These are phyloP conservation scores for Pteronura brasiliensis DNA, from an alignment of 2,113 vertebrate species.

Conservation along the genomic window DNA sequence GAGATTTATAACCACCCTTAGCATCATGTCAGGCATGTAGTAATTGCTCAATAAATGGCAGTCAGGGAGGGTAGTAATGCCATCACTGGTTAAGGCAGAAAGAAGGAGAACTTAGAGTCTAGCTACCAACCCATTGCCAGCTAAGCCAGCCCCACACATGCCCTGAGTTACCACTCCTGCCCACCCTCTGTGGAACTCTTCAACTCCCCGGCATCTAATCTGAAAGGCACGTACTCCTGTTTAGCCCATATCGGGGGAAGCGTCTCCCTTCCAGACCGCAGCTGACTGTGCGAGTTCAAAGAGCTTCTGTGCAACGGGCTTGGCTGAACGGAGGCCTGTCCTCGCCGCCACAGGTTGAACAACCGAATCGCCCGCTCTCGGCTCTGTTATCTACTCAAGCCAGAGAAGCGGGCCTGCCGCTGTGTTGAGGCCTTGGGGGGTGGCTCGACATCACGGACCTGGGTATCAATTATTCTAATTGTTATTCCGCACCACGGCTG, in stretches of 20 bases:
- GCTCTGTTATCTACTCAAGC: constrained; percentile 41
- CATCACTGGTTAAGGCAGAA: neutral
- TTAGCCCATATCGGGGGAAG: neutral
- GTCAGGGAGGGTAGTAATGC: neutral
- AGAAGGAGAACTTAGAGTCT: neutral
- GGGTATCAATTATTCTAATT: constrained; percentile 78
- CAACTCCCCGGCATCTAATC: neutral
- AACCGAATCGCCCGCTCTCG: neutral
- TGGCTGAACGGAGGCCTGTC: neutral
- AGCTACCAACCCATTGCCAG: neutral
- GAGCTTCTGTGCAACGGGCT: neutral
- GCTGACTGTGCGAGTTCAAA: neutral
- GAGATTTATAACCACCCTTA: constrained; percentile 26
- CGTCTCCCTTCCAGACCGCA: neutral
- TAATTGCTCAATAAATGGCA: neutral
- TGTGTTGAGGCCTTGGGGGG: constrained; percentile 41
- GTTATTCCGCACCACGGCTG: constrained; percentile 47
- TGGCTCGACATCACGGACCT: constrained; percentile 51
- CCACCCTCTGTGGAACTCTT: neutral
- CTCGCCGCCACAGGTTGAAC: neutral
- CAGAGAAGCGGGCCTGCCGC: constrained; percentile 12
- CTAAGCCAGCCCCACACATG: accelerated
- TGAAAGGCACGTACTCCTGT: accelerated
- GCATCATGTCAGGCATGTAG: neutral
- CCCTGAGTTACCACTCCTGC: too few species aligned